Base-by-base conservation (phyloP, 2,888 invertebrate genomes). In the Tetanocera ferruginea region DNA sequence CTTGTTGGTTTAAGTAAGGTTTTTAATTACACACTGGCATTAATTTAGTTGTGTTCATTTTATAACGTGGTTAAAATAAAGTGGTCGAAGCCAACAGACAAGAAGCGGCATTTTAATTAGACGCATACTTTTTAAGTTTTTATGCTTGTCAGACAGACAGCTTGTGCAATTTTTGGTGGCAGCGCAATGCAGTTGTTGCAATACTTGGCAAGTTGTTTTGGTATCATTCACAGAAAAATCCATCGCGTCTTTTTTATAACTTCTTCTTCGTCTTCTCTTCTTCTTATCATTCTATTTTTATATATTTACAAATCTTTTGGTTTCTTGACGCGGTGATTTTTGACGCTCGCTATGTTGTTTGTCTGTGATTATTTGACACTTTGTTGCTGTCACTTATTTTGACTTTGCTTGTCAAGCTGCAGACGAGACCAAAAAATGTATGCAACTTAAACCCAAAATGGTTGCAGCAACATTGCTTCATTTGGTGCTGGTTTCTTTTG, bases 341-440 rank as follows among this genome's bases (percentile, higher is more conserved):
- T 43, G 43, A 43, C 43, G 43, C 43, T 37, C 43, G 43, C 43
- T 37, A 8, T 43, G 43, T 43, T 14, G 11, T 43, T 43, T 43
- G 43, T 11, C 43, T 43, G 2, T 43, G 43, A 43, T 43, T 43
- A 43, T 72, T 37, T 72, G 72, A 57, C 60, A 57, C 57, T 72
- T 19, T 19, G 37, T 25, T 60, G 19, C 72, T 60, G 72, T 72
- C 72, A 60, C 19, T 57, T 23, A 43, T n/a, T 67, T 67, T 67
- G 67, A 67, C 60, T 60, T 19, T 60, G 60, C 28, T 23, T 60
- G 60, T 60, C 60, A 60, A 25, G 3, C 8, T 28, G 60, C 28
- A 60, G 28, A 25, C 23, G 43, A 43, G 11, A 60, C 60, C n/a
- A n/a, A 28, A 60, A 60, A 23, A 28, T 14, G 6, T 14, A 6